Evolutionary conservation across 2,113 vertebrate species (phyloP).

Genomic region (Azemiops feae): DNA sequence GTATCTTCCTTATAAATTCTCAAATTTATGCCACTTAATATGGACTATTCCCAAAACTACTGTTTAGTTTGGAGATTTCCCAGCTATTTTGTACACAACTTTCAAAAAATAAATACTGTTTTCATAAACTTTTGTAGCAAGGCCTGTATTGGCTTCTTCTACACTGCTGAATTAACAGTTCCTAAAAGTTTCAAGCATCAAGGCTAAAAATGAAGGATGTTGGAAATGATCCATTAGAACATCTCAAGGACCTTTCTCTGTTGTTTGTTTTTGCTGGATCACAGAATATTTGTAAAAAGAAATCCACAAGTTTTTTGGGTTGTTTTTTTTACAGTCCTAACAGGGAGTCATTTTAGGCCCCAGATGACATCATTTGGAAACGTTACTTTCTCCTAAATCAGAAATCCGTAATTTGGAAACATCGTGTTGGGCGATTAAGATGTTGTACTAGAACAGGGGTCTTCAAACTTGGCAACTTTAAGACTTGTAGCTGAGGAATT

Average conservation of each 20-base stretch:
- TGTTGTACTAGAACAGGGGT: neutral
- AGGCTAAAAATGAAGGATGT: neutral
- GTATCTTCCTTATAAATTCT: neutral
- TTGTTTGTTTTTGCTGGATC: neutral
- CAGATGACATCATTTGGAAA: neutral
- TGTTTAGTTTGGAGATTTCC: neutral
- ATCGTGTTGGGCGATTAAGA: neutral
- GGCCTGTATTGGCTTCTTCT: neutral
- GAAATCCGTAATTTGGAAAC: neutral
- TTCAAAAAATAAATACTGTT: neutral
- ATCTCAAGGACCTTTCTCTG: neutral
- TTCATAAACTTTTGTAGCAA: neutral
- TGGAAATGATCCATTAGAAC: neutral
- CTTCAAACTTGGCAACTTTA: too few species aligned
- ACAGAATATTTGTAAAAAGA: neutral
- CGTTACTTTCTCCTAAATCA: neutral
- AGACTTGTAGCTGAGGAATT: too few species aligned
- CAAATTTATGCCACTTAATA: neutral
- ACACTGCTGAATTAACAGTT: neutral
- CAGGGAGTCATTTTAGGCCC: neutral
- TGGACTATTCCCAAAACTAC: neutral
- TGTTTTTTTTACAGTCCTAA: neutral
- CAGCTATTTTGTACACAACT: neutral
- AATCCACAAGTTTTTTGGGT: neutral
- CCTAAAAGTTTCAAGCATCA: neutral